Evolutionary conservation across 2,888 invertebrate genomes (phyloP).

Genomic region (Dascillus cervinus): DNA sequence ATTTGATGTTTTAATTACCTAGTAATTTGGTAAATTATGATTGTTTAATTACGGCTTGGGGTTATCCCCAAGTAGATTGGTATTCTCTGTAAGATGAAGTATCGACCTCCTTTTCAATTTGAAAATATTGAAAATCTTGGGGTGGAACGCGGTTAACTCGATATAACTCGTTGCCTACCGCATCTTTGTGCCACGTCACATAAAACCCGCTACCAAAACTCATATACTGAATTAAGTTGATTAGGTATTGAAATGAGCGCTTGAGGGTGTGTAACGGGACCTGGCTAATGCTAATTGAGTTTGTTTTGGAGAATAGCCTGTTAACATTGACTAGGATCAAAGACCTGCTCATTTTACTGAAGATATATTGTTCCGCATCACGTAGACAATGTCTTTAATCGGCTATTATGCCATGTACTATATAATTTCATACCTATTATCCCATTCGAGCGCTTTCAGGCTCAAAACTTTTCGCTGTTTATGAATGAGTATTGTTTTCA

Average conservation of each 20-base stretch:
- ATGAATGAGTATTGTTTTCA: no score
- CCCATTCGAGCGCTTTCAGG: slow-evolving; percentile 10
- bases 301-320: slow-evolving; percentile 38
- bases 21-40: no score
- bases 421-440: slow-evolving; percentile 13
- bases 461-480: no score
- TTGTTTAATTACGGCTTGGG: no score
- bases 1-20: no score
- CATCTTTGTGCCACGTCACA: slow-evolving; percentile 28
- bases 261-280: slow-evolving; percentile 32
- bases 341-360: slow-evolving; percentile 21
- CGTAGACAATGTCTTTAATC: slow-evolving; percentile 24
- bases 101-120: slow-evolving; percentile 24
- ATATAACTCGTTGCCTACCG: slow-evolving; percentile 33
- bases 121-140: no score
- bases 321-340: slow-evolving; percentile 34
- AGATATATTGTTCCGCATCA: slow-evolving; percentile 15
- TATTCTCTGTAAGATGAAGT: slow-evolving; percentile 19
- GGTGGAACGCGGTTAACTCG: slow-evolving; percentile 30
- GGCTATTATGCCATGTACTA: slow-evolving; percentile 18
- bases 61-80: no score
- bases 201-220: slow-evolving; percentile 30
- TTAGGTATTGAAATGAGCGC: slow-evolving; percentile 38
- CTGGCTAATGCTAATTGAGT: slow-evolving; percentile 36
- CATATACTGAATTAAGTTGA: slow-evolving; percentile 33